Conservation (phyloP, 2,797 vertebrate genomes). For the Falco berigora region DNA sequence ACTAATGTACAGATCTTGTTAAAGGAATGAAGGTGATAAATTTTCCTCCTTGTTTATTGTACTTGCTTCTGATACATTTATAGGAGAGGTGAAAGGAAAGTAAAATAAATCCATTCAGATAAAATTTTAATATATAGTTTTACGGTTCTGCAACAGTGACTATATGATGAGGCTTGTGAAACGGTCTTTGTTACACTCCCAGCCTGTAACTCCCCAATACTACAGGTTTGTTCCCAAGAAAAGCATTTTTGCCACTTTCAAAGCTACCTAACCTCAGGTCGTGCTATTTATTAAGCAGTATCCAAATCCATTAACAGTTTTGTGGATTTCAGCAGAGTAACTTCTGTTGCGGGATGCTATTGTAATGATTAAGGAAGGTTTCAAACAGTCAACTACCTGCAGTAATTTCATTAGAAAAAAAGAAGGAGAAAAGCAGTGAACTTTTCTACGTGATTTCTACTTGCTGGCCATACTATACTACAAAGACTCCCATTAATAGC, state of each 20-base stretch:
- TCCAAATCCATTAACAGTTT: neutral
- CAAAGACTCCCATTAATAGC: neutral
- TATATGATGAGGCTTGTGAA: neutral
- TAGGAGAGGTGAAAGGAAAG: neutral
- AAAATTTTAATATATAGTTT: neutral
- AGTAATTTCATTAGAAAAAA: neutral
- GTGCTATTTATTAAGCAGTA: neutral
- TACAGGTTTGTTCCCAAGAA: neutral
- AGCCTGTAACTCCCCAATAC: neutral
- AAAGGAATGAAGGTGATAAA: constrained; percentile 45
- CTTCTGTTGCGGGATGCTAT: neutral
- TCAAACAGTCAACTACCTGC: neutral
- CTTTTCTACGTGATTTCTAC: neutral
- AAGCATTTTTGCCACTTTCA: neutral
- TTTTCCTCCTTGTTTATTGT: constrained; percentile 34
- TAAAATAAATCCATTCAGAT: neutral
- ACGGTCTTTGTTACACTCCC: neutral
- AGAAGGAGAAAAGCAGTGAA: neutral
- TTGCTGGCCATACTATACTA: neutral
- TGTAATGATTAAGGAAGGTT: neutral
- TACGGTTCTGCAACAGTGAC: neutral
- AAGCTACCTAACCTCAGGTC: neutral
- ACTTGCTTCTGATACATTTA: neutral
- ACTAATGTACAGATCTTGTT: neutral
- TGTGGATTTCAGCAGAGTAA: neutral